A percentile compares a stretch with the other conserved stretches of the same genome.
Conservation (phyloP, 2,797 vertebrate species). For the Phrynocephalus forsythii region DNA sequence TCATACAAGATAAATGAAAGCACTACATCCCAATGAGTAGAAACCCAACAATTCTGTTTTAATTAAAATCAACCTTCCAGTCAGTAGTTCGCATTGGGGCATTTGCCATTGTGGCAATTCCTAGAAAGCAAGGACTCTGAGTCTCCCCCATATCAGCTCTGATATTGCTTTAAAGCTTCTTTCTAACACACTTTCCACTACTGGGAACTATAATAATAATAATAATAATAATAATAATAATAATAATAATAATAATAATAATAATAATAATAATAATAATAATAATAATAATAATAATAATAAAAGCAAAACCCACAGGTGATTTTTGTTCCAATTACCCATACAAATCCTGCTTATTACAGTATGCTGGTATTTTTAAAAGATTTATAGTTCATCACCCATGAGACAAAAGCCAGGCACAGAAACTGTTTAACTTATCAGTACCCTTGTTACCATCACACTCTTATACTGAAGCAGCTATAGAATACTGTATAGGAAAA, state of each 20-base stretch:
- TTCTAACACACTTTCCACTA: not conserved
- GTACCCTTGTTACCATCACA: constrained; percentile 34
- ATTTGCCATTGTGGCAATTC: constrained; percentile 53
- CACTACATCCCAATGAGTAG: constrained; percentile 4
- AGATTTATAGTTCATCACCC: not conserved
- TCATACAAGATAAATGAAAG: not conserved
- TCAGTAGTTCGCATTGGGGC: constrained; percentile 32
- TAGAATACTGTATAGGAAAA: constrained; percentile 21
- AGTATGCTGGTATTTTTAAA: constrained; percentile 9
- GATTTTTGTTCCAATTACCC: constrained; percentile 28
- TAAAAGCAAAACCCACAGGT: not conserved
- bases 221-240: too few species aligned
- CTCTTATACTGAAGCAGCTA: not conserved
- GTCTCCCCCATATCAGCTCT: constrained; percentile 15
- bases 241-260: too few species aligned
- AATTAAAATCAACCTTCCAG: constrained; percentile 30
- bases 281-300: too few species aligned
- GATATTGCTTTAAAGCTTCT: constrained; percentile 48
- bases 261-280: too few species aligned
- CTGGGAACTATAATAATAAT: not conserved
- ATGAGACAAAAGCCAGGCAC: constrained; percentile 66
- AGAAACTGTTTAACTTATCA: constrained; percentile 52
- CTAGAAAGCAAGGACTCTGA: constrained; percentile 45
- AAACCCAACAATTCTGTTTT: constrained; percentile 36
- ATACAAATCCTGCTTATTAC: constrained; percentile 44